Evolutionary conservation across 2,888 invertebrate genomes (phyloP).

Genomic region (Dryocosmus kuriphilus): DNA sequence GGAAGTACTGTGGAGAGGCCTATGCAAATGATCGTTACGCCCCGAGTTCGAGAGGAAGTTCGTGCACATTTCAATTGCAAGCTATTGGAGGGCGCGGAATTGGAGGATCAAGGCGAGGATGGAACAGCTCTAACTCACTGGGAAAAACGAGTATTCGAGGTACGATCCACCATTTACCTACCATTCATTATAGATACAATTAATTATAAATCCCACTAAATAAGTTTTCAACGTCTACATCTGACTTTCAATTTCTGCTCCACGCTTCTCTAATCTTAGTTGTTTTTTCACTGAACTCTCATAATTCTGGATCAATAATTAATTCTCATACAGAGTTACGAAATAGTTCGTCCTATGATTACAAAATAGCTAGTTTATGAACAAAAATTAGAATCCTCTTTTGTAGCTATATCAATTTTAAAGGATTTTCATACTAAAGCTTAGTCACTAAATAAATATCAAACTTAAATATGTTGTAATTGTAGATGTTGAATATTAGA

Average conservation of each 20-base stretch:
- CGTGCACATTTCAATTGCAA: slow-evolving; percentile 93
- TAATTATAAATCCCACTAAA: not conserved
- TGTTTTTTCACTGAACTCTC: too few species aligned
- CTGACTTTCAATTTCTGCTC: not conserved
- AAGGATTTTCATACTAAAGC: too few species aligned
- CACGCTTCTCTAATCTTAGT: too few species aligned
- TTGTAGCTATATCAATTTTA: too few species aligned
- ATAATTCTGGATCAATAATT: too few species aligned
- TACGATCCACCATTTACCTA: slow-evolving; percentile 70
- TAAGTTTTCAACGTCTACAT: not conserved
- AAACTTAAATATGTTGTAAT: too few species aligned
- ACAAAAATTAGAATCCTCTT: too few species aligned
- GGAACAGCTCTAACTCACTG: slow-evolving; percentile 98
- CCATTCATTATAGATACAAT: not conserved
- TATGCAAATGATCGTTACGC: slow-evolving; percentile 94
- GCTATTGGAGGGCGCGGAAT: slow-evolving; percentile 94
- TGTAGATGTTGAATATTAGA: too few species aligned
- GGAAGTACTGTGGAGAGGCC: slow-evolving; percentile 86
- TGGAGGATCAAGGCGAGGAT: slow-evolving; percentile 98
- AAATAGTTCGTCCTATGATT: too few species aligned
- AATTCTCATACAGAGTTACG: too few species aligned
- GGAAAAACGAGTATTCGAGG: slow-evolving; percentile 99
- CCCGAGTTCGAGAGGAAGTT: slow-evolving; percentile 92
- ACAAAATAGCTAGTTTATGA: too few species aligned
- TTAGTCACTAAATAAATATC: too few species aligned